These are phyloP conservation scores for Thaumetopoea pityocampa DNA, from an alignment of 1,140 invertebrate species.

Conservation along the genomic window DNA sequence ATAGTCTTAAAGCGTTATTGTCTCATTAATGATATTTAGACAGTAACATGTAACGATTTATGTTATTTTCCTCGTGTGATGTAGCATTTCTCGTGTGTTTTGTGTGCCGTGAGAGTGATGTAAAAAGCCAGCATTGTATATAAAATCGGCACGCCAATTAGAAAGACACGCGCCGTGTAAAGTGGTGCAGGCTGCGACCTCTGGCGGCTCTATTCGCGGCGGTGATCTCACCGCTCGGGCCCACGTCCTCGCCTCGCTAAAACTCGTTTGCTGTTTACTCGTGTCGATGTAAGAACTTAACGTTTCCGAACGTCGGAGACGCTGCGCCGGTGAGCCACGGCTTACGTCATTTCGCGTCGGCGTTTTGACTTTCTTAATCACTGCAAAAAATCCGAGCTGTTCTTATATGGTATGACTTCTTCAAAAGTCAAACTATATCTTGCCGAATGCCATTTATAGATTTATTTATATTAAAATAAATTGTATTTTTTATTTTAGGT, in stretches of 20 bases:
- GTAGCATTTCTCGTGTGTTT: conserved; percentile 16
- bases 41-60: no score
- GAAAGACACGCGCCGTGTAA: conserved; percentile 59
- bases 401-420: no score
- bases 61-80: conserved; percentile 11
- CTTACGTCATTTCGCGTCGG: conserved; percentile 41
- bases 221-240: conserved; percentile 60
- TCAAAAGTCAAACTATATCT: no score
- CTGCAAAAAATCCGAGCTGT: no score
- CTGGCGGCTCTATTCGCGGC: conserved; percentile 51
- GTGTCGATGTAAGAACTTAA: conserved; percentile 50
- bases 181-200: conserved; percentile 59
- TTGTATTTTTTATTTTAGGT: no score
- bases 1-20: no score
- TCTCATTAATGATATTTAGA: no score
- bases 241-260: conserved; percentile 67
- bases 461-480: no score
- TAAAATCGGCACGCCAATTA: conserved; percentile 52
- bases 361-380: background rate
- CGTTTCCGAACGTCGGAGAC: conserved; percentile 42
- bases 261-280: conserved; percentile 72
- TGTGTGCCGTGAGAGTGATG: conserved; percentile 33
- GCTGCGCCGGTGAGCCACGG: conserved; percentile 29
- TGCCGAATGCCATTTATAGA: no score
- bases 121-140: conserved; percentile 42